Base-by-base conservation (phyloP, 1,140 invertebrate genomes). In the Marisa cornuarietis region DNA sequence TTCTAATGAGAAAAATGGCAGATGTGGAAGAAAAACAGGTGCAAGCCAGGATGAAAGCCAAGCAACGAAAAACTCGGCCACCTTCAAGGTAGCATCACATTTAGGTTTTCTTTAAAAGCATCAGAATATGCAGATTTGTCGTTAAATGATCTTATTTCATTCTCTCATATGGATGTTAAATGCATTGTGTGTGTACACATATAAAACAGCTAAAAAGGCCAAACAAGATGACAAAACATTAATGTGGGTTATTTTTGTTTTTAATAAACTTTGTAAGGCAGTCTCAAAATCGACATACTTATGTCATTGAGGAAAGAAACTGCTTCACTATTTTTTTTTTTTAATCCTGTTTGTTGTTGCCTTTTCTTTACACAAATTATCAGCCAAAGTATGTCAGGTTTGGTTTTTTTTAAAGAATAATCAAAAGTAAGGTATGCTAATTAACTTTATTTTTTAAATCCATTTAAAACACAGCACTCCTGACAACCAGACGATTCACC, bases 1-100 rank as follows among this genome's bases (percentile, higher is more conserved):
- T 97, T 90, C 93, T 96, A 75, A 96, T 98, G 95, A 94, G 95
- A 22, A 96, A 97, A 90, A 92, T 98, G 87, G 95, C 96, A 93
- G 95, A 91, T 92, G 93, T 93, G 0, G 86, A 87, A 78, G 83
- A 84, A 16, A 83, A 87, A 52, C 79, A 86, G 94, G 94, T 85
- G 88, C 96, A 77, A 95, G 97, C 92, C 95, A 97, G 91, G 94
- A 95, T 86, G 94, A 92, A 61, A 93, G 96, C 14, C 93, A 95
- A 88, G 93, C 93, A 78, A 92, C 86, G 58, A 68, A 54, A 84
- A 58, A 81, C 84, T 31, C 81, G 84, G 18, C 87, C 85, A 42
- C 83, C 85, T 16, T 88, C 85, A 20, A 83, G 82, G 84, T 88
- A 58, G 16, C 16, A 9, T 58, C 11, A 58, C 11, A 11, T 18